These are phyloP conservation scores for Ictalurus punctatus DNA, from an alignment of 2,113 vertebrate species.

Conservation along the genomic window DNA sequence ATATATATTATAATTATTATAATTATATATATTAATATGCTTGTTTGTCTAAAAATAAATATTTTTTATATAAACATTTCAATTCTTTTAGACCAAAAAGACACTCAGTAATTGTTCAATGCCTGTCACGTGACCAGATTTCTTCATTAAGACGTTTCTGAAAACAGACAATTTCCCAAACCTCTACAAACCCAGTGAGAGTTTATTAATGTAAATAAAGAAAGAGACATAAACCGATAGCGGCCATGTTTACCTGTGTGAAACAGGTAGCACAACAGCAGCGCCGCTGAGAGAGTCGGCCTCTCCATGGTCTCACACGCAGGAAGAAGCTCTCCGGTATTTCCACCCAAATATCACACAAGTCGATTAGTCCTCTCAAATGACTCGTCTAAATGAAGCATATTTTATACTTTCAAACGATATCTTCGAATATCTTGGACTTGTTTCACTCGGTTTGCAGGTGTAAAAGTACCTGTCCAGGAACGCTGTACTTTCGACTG, in stretches of 20 bases:
- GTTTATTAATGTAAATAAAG: too few species aligned
- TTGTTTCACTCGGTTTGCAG: neutral
- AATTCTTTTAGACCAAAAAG: neutral
- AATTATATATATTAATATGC: too few species aligned
- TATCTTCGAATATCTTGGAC: neutral
- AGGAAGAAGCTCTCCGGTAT: conserved; percentile 49
- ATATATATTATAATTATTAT: too few species aligned
- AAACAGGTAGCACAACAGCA: conserved; percentile 64
- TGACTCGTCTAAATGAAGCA: too few species aligned
- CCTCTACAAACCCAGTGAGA: neutral
- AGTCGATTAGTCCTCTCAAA: neutral
- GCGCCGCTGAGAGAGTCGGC: conserved; percentile 56
- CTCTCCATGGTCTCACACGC: conserved; percentile 62
- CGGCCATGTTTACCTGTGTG: conserved; percentile 64
- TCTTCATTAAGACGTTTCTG: neutral
- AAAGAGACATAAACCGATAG: neutral
- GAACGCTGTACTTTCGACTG: neutral
- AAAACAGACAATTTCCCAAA: conserved; percentile 61
- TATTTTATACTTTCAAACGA: neutral
- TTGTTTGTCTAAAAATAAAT: neutral
- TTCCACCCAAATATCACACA: neutral
- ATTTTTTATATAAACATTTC: too few species aligned
- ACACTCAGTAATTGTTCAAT: too few species aligned
- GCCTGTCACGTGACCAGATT: conserved; percentile 63
- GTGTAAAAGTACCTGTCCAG: conserved; percentile 6